phyloP scores from a whole-genome alignment of 2,888 invertebrate genomes.

The Nipponacmea schrenckii region DNA sequence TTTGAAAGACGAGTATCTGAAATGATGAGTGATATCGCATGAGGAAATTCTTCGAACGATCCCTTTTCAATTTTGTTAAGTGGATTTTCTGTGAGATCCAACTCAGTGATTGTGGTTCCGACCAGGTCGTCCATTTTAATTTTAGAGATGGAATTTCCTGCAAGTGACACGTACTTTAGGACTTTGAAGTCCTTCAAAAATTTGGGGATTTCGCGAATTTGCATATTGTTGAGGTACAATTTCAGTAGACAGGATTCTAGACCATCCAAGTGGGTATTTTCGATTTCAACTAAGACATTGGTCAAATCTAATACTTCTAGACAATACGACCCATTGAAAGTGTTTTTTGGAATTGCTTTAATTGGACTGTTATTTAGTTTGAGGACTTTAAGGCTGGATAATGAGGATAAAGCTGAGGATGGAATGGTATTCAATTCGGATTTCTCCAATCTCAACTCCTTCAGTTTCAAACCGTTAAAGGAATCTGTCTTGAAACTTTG shows the following conservation, averaged over 20 bases:
- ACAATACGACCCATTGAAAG: slow-evolving; percentile 1
- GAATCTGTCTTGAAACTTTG: not conserved
- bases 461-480: not conserved
- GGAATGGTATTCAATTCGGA: not conserved
- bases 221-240: not conserved
- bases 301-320: not conserved
- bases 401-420: not conserved
- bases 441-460: not conserved
- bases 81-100: not conserved
- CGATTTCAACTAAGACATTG: not conserved
- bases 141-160: not conserved
- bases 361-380: not conserved
- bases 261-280: not conserved
- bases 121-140: not conserved
- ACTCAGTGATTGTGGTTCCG: not conserved
- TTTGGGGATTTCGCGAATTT: not conserved
- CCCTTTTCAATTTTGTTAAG: not conserved
- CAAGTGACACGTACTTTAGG: not conserved
- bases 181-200: not conserved
- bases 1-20: slow-evolving; percentile 9
- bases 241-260: not conserved
- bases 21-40: not conserved
- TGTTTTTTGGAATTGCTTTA: not conserved
- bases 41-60: not conserved
- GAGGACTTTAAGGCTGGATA: not conserved